Conservation (phyloP, 2,113 vertebrate genomes). For the Prolemur simus region DNA sequence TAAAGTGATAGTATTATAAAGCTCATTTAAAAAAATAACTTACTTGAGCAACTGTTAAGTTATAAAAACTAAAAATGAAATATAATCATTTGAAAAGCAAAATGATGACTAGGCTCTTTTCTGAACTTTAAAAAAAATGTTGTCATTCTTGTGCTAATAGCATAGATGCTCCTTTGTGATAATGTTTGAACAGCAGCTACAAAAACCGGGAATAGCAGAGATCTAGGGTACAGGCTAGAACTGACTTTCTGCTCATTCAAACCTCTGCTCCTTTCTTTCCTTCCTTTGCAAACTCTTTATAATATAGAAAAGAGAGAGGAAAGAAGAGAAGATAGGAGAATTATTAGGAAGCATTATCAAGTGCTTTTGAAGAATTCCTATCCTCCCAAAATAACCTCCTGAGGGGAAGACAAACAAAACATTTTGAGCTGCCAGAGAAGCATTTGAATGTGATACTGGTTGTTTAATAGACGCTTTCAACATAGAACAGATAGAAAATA, state of each 20-base stretch:
- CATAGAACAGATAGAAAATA: not conserved
- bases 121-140: not conserved
- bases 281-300: not conserved
- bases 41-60: not conserved
- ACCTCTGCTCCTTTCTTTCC: not conserved
- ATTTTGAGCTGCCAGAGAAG: not conserved
- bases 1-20: not conserved
- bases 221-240: rapidly evolving
- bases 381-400: not conserved
- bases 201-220: not conserved
- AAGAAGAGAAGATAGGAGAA: not conserved
- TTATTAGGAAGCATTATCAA: not conserved
- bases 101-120: not conserved
- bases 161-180: not conserved
- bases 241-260: not conserved
- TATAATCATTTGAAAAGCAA: slow-evolving; percentile 2
- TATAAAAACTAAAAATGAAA: not conserved
- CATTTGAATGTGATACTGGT: not conserved
- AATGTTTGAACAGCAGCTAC: not conserved
- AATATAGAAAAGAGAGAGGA: not conserved
- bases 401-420: not conserved
- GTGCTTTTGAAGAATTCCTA: not conserved
- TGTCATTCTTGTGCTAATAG: not conserved
- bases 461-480: not conserved
- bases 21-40: not conserved